These are phyloP conservation scores for Ruditapes philippinarum DNA, from an alignment of 1,140 invertebrate genomes.

Conservation along the genomic window DNA sequence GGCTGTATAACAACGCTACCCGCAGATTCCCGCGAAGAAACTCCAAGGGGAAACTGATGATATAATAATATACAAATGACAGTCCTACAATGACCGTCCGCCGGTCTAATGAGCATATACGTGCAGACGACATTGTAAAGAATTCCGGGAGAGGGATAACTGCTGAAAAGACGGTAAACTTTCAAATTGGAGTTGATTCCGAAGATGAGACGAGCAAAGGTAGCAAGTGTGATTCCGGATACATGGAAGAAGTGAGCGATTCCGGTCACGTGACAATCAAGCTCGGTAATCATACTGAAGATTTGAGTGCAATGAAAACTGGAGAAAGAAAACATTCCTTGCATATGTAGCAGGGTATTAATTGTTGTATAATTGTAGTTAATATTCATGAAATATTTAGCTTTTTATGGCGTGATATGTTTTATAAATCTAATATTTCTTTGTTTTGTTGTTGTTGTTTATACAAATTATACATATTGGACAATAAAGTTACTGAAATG, in stretches of 20 bases:
- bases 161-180: not conserved
- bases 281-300: not conserved
- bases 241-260: not conserved
- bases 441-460: too few relatives aligned
- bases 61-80: not conserved
- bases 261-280: not conserved
- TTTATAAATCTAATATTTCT: too few relatives aligned
- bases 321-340: slow-evolving; percentile 11
- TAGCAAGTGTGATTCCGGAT: not conserved
- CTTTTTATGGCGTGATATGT: too few relatives aligned
- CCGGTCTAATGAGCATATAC: not conserved
- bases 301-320: too few relatives aligned
- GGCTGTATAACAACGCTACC: slow-evolving; percentile 7
- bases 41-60: not conserved
- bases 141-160: not conserved
- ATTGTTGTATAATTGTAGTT: too few relatives aligned
- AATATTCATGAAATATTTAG: too few relatives aligned
- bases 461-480: too few relatives aligned
- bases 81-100: not conserved
- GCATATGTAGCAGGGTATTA: not conserved
- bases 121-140: not conserved
- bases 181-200: not conserved
- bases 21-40: not conserved
- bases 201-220: not conserved
- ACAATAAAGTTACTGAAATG: too few relatives aligned